Base-by-base conservation (phyloP, 2,113 vertebrate genomes). In the Trochalopteron elliotii region DNA sequence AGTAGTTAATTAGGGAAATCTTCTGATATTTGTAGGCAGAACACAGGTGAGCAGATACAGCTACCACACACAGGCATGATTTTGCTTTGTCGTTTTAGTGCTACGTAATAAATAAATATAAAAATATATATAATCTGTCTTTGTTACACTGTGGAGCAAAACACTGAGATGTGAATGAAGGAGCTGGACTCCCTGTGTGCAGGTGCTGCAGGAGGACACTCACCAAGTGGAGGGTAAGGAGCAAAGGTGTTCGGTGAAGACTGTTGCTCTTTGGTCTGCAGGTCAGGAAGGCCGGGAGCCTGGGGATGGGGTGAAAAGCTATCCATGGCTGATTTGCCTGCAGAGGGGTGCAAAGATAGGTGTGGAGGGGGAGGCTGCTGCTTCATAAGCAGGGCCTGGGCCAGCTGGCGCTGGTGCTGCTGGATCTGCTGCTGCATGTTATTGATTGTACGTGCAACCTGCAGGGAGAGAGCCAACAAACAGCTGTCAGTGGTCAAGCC, bases 361-460 rank as follows among this genome's bases (percentile, higher is more conserved):
- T 98, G 99, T 69, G 99, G 98, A 96, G 98, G 98, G 94, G 99
- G 98, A 84, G 99, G 98, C 96, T 99, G 99, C 98, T 99, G 99
- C 98, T 99, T 99, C 98, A 98, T 98, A 92, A 99, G 98, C 98
- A 99, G 98, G 96, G 99, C 99, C 98, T 99, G 99, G 98, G 99
- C 99, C 98, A 99, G 99, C 98, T 99, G 99, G 96, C 99, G 99
- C 98, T 99, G 99, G 98, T 99, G 99, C 98, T 99, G 99, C 98
- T 99, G 99, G 98, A 99, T 99, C 98, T 99, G 99, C 98, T 99
- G 99, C 98, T 99, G 99, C 99, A 99, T 99, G 98, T 99, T 99
- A 98, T 99, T 99, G 99, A 99, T 99, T 99, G 99, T 99, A 99
- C 99, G 99, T 98, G 99, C 99, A 98, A 99, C 99, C 99, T 99